Evolutionary conservation across 1,140 invertebrate genomes (phyloP).

Genomic region (Calliopsis andreniformis): DNA sequence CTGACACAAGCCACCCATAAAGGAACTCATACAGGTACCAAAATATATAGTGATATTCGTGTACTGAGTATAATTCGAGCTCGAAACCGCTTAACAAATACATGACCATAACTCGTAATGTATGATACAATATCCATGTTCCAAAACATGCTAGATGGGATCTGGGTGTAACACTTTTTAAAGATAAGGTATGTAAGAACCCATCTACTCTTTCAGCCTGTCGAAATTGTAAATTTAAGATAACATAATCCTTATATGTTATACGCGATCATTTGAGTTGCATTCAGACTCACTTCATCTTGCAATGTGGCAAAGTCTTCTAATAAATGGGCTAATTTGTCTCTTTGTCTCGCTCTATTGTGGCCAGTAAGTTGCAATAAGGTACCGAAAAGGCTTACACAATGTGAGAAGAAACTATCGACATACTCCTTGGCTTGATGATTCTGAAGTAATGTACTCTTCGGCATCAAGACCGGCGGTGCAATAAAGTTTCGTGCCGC

Average conservation of each 20-base stretch:
- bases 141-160: constrained; percentile 94
- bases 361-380: constrained; percentile 96
- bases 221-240: constrained; percentile 32
- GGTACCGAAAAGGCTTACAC: constrained; percentile 92
- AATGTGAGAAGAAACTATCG: constrained; percentile 93
- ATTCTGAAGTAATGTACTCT: constrained; percentile 84
- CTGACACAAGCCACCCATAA: constrained; percentile 96
- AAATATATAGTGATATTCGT: constrained; percentile 98
- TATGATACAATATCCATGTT: constrained; percentile 98
- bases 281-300: constrained; percentile 87
- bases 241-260: not conserved
- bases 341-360: constrained; percentile 96
- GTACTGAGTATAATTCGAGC: constrained; percentile 96
- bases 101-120: constrained; percentile 97
- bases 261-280: not conserved
- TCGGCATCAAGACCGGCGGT: constrained; percentile 90
- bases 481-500: constrained; percentile 93
- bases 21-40: constrained; percentile 98
- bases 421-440: constrained; percentile 91
- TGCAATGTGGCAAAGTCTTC: constrained; percentile 95
- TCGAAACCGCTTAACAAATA: constrained; percentile 97
- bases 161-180: constrained; percentile 86
- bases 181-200: constrained; percentile 87
- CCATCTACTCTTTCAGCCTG: constrained; percentile 96
- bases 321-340: constrained; percentile 94